Evolutionary conservation across 1,140 invertebrate species (phyloP).

Genomic region (Lepidurus packardi): DNA sequence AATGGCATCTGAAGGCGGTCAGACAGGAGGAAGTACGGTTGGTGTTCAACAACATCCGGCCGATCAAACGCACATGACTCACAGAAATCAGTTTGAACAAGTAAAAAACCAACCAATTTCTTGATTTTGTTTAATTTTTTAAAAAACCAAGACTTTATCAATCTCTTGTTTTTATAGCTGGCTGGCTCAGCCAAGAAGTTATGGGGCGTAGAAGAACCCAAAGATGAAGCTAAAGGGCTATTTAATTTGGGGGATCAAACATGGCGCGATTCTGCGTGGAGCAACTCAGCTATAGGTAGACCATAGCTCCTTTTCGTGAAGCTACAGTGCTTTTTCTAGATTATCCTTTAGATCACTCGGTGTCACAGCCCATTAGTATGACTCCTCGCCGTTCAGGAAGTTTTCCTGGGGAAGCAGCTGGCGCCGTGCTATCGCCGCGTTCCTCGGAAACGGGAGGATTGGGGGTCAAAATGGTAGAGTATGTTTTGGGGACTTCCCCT

Average conservation of each 20-base stretch:
- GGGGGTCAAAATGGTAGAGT: constrained; percentile 97
- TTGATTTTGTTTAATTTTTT: constrained; percentile 27
- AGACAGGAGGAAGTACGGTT: neutral
- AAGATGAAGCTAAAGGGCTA: constrained; percentile 61
- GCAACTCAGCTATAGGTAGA: constrained; percentile 53
- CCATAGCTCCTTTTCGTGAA: neutral
- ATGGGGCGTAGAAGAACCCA: constrained; percentile 72
- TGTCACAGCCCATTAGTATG: constrained; percentile 66
- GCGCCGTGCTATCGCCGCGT: constrained; percentile 58
- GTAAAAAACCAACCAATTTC: neutral
- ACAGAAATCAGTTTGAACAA: constrained; percentile 21
- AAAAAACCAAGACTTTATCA: neutral
- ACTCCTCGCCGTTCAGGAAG: constrained; percentile 54
- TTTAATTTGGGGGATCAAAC: constrained; percentile 74
- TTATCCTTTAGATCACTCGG: constrained; percentile 61
- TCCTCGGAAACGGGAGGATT: constrained; percentile 69
- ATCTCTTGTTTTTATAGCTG: constrained; percentile 56
- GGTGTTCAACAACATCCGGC: neutral
- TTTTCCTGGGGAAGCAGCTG: constrained; percentile 29
- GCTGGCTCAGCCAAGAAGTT: constrained; percentile 78
- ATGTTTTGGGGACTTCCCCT: constrained; percentile 85
- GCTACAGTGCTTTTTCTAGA: neutral
- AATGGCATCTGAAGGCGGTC: constrained; percentile 57
- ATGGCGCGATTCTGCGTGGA: constrained; percentile 81
- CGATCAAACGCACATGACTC: constrained; percentile 13